A percentile compares a stretch with the other conserved stretches of the same genome.
Conservation (phyloP, 1,140 invertebrate species). For the Rhagoletis pomonella region DNA sequence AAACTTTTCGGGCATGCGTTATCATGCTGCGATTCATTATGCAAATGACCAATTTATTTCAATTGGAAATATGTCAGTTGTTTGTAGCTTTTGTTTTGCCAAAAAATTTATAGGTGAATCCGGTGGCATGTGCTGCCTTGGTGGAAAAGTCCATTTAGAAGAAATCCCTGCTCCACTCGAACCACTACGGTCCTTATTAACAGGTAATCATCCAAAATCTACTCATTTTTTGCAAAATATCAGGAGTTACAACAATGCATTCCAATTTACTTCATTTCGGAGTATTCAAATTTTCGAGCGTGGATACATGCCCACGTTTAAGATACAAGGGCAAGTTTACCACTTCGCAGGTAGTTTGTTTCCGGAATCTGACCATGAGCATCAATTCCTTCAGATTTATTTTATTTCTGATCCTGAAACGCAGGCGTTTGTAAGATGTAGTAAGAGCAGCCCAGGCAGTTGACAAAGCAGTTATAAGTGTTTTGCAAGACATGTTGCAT, state of each 20-base stretch:
- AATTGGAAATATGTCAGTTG: no score
- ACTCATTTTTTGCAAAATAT: background rate
- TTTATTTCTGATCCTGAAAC: background rate
- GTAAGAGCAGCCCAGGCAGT: background rate
- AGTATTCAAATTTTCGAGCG: background rate
- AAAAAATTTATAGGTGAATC: background rate
- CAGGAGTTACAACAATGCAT: conserved; percentile 2
- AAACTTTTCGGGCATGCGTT: no score
- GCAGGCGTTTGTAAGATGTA: background rate
- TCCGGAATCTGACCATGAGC: background rate
- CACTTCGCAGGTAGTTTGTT: background rate
- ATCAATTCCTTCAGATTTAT: conserved; percentile 19
- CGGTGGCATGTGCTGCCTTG: background rate
- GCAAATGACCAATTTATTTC: no score
- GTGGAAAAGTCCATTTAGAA: no score
- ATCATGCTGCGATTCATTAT: no score
- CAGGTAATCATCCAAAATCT: no score
- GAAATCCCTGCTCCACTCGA: no score
- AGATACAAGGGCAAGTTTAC: conserved; percentile 42
- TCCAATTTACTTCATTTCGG: background rate
- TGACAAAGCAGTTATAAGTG: background rate
- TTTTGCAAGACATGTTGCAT: background rate
- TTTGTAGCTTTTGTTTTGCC: no score
- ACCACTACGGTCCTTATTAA: no score
- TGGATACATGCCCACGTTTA: conserved; percentile 20